Percentiles rank a stretch among this genome's conserved stretches.
phyloP scores from a whole-genome alignment of 2,113 vertebrate species.

The Cyphomyrus plagiostoma region DNA sequence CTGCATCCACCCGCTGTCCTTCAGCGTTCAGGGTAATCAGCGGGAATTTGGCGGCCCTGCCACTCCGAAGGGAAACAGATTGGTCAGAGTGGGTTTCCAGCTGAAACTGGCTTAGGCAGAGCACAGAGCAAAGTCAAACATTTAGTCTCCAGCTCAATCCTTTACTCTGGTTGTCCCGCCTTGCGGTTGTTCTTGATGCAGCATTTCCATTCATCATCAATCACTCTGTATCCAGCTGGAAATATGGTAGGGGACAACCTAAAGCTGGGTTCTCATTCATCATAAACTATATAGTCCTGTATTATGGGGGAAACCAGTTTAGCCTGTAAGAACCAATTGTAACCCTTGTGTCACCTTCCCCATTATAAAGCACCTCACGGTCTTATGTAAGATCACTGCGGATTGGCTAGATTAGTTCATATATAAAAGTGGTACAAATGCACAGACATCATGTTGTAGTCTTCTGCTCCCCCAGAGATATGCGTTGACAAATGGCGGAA shows the following conservation, averaged over 20 bases:
- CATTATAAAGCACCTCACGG: neutral
- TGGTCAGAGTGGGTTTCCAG: neutral
- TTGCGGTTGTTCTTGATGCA: neutral
- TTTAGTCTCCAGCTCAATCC: neutral
- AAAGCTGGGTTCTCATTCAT: neutral
- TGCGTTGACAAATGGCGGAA: neutral
- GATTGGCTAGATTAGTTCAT: neutral
- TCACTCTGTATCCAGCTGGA: neutral
- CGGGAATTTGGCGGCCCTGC: neutral
- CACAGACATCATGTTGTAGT: neutral
- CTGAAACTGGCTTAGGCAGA: too few species aligned
- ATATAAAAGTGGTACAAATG: neutral
- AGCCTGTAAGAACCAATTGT: neutral
- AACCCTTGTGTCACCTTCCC: neutral
- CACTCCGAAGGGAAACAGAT: neutral
- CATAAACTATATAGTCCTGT: neutral
- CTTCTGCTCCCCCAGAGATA: slow-evolving; percentile 6
- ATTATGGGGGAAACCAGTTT: neutral
- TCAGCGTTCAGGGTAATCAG: neutral
- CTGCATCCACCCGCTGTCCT: neutral
- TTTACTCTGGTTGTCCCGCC: neutral
- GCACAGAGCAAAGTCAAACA: neutral
- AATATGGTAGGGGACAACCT: neutral
- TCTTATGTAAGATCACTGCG: neutral
- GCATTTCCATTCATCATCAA: neutral